Conservation (phyloP, 1,140 invertebrate species). For the Drosophila athabasca region DNA sequence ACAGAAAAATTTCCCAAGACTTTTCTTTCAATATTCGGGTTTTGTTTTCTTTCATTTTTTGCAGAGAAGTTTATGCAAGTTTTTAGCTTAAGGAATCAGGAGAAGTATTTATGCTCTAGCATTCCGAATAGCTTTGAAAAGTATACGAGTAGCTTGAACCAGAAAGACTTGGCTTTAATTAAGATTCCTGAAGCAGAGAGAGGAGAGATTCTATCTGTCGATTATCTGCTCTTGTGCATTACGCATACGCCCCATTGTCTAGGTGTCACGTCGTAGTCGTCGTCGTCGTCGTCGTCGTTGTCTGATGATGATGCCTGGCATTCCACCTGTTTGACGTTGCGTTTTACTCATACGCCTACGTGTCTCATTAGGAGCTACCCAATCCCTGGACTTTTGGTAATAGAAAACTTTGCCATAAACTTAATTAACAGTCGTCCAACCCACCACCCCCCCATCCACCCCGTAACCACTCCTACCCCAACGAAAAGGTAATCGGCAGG, state of each 20-base stretch:
- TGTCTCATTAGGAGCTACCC: conserved; percentile 66
- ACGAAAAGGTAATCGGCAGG: conserved; percentile 70
- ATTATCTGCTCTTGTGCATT: conserved; percentile 20
- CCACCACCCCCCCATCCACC: no score
- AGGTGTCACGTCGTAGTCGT: conserved; percentile 47
- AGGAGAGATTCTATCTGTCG: neutral
- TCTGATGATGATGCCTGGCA: neutral
- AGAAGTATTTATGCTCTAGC: conserved; percentile 5
- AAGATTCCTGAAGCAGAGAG: neutral
- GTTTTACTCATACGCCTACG: conserved; percentile 77
- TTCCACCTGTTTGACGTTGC: conserved; percentile 57
- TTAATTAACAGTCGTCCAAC: conserved; percentile 65
- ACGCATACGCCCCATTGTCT: conserved; percentile 45
- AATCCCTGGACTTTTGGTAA: conserved; percentile 42
- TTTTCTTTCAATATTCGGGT: conserved; percentile 48
- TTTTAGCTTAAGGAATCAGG: no score
- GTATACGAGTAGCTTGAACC: conserved; percentile 1
- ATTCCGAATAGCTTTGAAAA: conserved; percentile 3
- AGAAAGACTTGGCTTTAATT: conserved; percentile 21
- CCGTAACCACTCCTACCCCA: no score
- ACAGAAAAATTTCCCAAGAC: conserved; percentile 15
- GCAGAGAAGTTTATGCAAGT: neutral
- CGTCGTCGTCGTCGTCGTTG: conserved; percentile 6
- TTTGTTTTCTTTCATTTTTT: conserved; percentile 21
- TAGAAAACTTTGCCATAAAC: conserved; percentile 80